Conservation (phyloP, 2,113 vertebrate genomes). For the Nipponia nippon region DNA sequence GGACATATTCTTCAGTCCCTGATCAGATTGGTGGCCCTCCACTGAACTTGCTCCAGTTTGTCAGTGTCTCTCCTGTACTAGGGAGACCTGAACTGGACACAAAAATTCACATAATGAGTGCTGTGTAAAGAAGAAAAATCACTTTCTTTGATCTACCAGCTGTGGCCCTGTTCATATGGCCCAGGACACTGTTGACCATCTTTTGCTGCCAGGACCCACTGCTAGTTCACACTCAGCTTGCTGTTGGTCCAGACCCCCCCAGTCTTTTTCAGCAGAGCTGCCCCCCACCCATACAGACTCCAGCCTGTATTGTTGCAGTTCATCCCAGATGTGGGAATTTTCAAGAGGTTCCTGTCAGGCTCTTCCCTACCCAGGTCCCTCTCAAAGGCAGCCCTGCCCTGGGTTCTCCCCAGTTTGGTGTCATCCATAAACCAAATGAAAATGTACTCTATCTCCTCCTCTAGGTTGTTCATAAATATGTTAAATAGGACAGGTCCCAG, state of each 20-base stretch:
- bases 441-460: not conserved
- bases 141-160: not conserved
- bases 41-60: not conserved
- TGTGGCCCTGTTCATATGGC: not conserved
- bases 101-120: not conserved
- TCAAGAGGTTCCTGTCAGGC: not conserved
- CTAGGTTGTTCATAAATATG: not conserved
- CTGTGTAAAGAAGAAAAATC: not conserved
- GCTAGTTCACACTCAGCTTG: not conserved
- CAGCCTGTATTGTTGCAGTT: not conserved
- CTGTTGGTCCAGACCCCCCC: too few species aligned
- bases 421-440: not conserved
- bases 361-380: not conserved
- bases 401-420: not conserved
- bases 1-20: not conserved
- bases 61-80: not conserved
- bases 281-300: not conserved
- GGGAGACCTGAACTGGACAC: not conserved
- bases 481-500: not conserved
- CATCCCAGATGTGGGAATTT: not conserved
- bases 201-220: not conserved
- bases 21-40: not conserved
- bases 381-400: not conserved
- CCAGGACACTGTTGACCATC: not conserved
- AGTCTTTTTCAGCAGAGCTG: not conserved